Evolutionary conservation across 92 coral and sea anemone genomes (phyloP).

Genomic region (Blastomussa wellsi): DNA sequence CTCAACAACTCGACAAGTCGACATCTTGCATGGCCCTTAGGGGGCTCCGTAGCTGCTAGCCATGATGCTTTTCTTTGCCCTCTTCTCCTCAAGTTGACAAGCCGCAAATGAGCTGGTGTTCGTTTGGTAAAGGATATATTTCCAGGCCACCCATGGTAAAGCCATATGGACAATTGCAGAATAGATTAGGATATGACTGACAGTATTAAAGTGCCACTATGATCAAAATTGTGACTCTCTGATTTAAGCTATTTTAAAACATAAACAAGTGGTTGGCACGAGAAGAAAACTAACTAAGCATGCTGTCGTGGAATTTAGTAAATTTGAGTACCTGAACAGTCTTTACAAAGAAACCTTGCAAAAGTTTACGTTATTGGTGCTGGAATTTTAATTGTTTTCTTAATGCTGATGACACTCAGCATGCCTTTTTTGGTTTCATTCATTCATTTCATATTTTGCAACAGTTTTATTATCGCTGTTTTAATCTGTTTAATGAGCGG

Average conservation of each 20-base stretch:
- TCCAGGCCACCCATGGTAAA: slow-evolving; percentile 17
- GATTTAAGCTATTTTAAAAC: too few relatives aligned
- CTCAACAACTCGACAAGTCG: too few relatives aligned
- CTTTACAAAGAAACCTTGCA: slow-evolving; percentile 17
- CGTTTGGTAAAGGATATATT: not conserved
- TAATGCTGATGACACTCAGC: slow-evolving; percentile 13
- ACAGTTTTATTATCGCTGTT: not conserved
- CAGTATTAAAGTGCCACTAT: too few relatives aligned
- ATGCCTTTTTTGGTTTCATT: slow-evolving; percentile 28
- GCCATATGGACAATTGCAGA: not conserved
- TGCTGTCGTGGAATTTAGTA: slow-evolving; percentile 11
- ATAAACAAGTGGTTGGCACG: too few relatives aligned
- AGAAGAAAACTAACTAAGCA: too few relatives aligned
- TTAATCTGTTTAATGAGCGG: slow-evolving; percentile 10
- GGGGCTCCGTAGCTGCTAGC: too few relatives aligned
- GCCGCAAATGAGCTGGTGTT: slow-evolving; percentile 12
- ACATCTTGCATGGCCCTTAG: too few relatives aligned
- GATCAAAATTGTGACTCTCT: too few relatives aligned
- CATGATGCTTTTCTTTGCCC: slow-evolving; percentile 18
- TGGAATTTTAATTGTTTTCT: not conserved
- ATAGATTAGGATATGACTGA: not conserved
- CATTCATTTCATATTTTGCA: too few relatives aligned
- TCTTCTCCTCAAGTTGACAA: slow-evolving; percentile 7
- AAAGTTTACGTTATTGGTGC: not conserved
- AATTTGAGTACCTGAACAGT: slow-evolving; percentile 11